Evolutionary conservation across 2,113 vertebrate species (phyloP).

Genomic region (Tetrax tetrax): DNA sequence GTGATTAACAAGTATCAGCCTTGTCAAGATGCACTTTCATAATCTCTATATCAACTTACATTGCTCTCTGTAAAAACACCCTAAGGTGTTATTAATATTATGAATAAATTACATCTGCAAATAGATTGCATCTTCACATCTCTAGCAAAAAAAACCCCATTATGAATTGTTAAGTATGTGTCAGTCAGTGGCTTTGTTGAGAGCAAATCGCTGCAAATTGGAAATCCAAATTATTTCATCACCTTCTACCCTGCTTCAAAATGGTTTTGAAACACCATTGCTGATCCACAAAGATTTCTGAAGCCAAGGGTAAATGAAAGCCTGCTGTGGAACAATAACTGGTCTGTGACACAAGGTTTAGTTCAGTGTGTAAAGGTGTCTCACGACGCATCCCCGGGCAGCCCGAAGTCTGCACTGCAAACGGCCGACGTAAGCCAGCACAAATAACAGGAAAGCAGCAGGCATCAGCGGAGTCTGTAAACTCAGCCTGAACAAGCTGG

Average conservation of each 20-base stretch:
- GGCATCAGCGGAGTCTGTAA: neutral
- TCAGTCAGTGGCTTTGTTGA: neutral
- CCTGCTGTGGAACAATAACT: neutral
- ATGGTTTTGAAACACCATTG: neutral
- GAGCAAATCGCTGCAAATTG: neutral
- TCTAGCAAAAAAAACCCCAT: neutral
- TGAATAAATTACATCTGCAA: neutral
- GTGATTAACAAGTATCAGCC: neutral
- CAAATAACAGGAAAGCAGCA: fast-evolving
- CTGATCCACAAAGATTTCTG: neutral
- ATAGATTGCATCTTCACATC: neutral
- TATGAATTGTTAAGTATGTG: neutral
- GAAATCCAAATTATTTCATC: neutral
- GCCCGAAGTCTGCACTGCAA: neutral
- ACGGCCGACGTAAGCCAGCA: neutral
- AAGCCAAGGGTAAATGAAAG: neutral
- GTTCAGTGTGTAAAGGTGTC: neutral
- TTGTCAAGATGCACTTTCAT: neutral
- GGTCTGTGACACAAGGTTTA: neutral
- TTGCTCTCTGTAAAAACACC: neutral
- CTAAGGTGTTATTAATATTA: neutral
- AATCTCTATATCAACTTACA: neutral
- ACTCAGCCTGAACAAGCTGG: neutral
- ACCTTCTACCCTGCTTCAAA: neutral
- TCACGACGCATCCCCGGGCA: fast-evolving